A percentile compares a stretch with the other conserved stretches of the same genome.
phyloP scores from a whole-genome alignment of 2,113 vertebrate species.

The Seriola aureovittata region DNA sequence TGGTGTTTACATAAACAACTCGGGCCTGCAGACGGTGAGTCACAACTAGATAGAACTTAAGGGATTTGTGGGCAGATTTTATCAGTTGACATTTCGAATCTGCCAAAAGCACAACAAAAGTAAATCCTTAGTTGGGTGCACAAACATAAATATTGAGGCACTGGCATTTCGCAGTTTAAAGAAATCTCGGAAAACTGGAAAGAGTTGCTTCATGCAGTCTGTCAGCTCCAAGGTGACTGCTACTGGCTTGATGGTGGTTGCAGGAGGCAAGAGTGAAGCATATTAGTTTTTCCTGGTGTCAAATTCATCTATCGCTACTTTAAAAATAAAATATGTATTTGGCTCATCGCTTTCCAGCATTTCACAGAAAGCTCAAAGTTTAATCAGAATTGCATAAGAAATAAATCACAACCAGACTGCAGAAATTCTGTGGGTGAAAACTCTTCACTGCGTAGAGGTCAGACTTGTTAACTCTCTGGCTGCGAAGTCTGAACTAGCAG shows the following conservation, averaged over 20 bases:
- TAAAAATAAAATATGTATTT: not conserved
- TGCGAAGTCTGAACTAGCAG: not conserved
- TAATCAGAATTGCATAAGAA: constrained; percentile 1
- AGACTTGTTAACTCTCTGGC: not conserved
- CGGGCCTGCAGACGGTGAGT: not conserved
- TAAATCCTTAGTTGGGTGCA: not conserved
- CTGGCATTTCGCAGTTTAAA: not conserved
- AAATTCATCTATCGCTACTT: constrained; percentile 1
- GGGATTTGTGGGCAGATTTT: constrained; percentile 18
- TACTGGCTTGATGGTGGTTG: not conserved
- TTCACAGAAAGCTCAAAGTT: constrained; percentile 21
- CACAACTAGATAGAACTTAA: not conserved
- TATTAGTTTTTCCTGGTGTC: constrained; percentile 9
- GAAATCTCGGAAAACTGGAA: not conserved
- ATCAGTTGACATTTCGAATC: constrained; percentile 39
- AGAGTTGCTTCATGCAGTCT: constrained; percentile 7
- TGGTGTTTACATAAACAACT: constrained; percentile 24
- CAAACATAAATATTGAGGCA: constrained; percentile 23
- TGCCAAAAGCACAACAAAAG: not conserved
- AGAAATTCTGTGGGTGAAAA: not conserved
- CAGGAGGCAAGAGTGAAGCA: not conserved
- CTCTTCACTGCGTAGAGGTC: not conserved
- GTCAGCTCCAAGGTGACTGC: not conserved
- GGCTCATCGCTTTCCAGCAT: not conserved
- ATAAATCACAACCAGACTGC: not conserved